Percentiles rank a stretch among this genome's conserved stretches.
These are phyloP conservation scores for Malurus alboscapulatus DNA, from an alignment of 2,113 vertebrate genomes.

Conservation along the genomic window DNA sequence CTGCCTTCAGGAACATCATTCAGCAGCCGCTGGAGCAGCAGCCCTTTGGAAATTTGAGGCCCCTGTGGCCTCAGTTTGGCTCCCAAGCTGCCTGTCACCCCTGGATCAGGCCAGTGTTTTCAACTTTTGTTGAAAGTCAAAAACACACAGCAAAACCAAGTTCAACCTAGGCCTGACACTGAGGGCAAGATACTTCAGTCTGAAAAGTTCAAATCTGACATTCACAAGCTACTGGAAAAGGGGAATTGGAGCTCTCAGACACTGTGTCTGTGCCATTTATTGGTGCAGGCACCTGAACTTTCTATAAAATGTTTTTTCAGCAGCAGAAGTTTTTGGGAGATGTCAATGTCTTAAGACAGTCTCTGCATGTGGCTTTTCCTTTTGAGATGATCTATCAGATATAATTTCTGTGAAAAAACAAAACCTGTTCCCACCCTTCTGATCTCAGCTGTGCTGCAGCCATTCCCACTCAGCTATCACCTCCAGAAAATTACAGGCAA, in stretches of 20 bases:
- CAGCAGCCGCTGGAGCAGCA: neutral
- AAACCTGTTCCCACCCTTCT: neutral
- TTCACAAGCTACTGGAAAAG: neutral
- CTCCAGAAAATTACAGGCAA: neutral
- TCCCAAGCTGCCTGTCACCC: neutral
- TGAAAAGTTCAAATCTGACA: neutral
- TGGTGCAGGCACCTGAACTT: neutral
- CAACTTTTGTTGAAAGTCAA: neutral
- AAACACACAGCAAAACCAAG: neutral
- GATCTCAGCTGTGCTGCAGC: neutral
- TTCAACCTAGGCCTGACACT: neutral
- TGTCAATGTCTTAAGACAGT: neutral
- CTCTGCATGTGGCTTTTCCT: neutral
- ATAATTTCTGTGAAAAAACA: neutral
- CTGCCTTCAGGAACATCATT: neutral
- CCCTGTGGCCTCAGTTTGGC: neutral
- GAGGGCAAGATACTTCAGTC: rapidly evolving
- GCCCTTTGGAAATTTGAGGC: neutral
- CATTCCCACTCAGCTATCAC: neutral
- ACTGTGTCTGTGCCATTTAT: neutral
- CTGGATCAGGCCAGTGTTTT: neutral
- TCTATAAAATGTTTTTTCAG: neutral
- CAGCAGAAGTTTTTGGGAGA: neutral
- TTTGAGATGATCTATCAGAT: neutral
- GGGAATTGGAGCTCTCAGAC: neutral